Evolutionary conservation across 2,888 invertebrate species (phyloP).

Genomic region (Aphodius granarius): DNA sequence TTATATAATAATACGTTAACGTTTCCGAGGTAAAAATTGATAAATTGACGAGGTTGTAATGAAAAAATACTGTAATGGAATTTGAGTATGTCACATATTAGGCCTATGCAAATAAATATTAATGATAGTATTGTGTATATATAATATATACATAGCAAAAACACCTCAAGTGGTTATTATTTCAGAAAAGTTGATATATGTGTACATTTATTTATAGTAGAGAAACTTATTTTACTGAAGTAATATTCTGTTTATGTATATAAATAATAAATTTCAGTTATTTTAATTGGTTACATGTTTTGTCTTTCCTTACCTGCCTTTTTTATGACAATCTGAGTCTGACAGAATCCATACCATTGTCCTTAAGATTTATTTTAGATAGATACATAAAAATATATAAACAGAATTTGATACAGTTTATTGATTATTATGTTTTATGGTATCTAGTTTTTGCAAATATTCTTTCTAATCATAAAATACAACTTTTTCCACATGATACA

Average conservation of each 20-base stretch:
- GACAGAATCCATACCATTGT: not conserved
- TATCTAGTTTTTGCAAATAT: no score
- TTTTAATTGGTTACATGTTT: slow-evolving; percentile 24
- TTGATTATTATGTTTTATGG: no score
- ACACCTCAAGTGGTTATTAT: slow-evolving; percentile 35
- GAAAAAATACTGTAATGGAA: not conserved
- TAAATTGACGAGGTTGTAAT: not conserved
- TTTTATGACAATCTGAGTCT: not conserved
- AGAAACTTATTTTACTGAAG: slow-evolving; percentile 25
- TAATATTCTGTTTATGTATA: slow-evolving; percentile 33
- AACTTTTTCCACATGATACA: no score
- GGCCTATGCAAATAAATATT: not conserved
- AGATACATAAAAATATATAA: no score
- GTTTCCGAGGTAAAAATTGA: not conserved
- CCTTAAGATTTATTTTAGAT: not conserved
- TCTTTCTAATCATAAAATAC: no score
- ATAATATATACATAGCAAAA: slow-evolving; percentile 23
- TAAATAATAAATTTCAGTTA: slow-evolving; percentile 33
- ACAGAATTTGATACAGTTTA: no score
- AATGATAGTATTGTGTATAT: slow-evolving; percentile 19
- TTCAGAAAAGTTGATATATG: slow-evolving; percentile 20
- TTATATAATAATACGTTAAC: not conserved
- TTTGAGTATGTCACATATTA: not conserved
- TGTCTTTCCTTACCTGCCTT: not conserved
- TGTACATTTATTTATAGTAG: slow-evolving; percentile 34